Percentiles rank a stretch among this genome's conserved stretches.
These are phyloP conservation scores for Pygmarrhopalites habei DNA, from an alignment of 1,140 invertebrate genomes.

Conservation along the genomic window DNA sequence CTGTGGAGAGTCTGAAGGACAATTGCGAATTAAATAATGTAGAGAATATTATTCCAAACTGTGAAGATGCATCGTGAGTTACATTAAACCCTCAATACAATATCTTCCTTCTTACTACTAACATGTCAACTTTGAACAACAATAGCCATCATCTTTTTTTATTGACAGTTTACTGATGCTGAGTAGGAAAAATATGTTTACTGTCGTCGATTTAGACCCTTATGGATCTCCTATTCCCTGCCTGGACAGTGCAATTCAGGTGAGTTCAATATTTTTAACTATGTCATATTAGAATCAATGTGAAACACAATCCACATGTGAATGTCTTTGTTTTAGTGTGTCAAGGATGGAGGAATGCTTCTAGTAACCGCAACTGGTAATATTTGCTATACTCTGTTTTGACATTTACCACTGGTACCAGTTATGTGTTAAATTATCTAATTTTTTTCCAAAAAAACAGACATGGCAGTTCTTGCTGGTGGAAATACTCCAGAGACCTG, in stretches of 20 bases:
- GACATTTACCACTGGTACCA: too few relatives aligned
- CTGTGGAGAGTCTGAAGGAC: slow-evolving; percentile 74
- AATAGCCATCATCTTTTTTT: not conserved
- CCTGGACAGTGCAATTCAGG: slow-evolving; percentile 78
- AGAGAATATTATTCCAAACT: slow-evolving; percentile 62
- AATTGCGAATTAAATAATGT: slow-evolving; percentile 78
- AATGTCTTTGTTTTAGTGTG: slow-evolving; percentile 49
- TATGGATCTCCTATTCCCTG: slow-evolving; percentile 93
- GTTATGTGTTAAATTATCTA: too few relatives aligned
- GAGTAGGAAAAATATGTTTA: slow-evolving; percentile 53
- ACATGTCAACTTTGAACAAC: too few relatives aligned
- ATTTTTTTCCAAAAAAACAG: too few relatives aligned
- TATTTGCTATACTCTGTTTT: too few relatives aligned
- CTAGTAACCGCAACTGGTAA: slow-evolving; percentile 94
- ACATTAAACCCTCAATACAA: not conserved
- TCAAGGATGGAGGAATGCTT: slow-evolving; percentile 71
- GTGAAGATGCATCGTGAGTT: slow-evolving; percentile 72
- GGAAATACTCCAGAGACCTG: slow-evolving; percentile 93
- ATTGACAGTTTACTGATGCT: slow-evolving; percentile 75
- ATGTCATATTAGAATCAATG: not conserved
- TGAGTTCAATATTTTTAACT: slow-evolving; percentile 41
- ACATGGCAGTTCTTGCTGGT: slow-evolving; percentile 86
- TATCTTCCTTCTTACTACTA: too few relatives aligned
- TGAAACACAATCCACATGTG: too few relatives aligned
- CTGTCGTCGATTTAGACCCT: slow-evolving; percentile 88